A percentile compares a stretch with the other conserved stretches of the same genome.
Evolutionary conservation across 2,888 invertebrate species (phyloP).

Genomic region (Beris morrisii): DNA sequence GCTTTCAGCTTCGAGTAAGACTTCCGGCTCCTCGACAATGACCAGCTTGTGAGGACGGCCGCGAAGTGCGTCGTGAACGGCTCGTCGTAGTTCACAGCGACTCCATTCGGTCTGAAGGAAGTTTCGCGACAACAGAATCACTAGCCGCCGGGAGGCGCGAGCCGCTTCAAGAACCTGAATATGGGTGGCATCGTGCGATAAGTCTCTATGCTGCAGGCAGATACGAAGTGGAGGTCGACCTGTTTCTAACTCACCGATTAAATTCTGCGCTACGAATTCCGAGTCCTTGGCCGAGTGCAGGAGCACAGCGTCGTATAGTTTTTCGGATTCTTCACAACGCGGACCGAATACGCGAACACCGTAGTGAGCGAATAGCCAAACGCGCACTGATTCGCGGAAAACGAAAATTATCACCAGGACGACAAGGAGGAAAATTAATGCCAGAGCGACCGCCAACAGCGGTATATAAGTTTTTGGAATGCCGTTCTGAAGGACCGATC

Average conservation of each 20-base stretch:
- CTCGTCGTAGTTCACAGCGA: conserved; percentile 84
- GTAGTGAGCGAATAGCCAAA: conserved; percentile 86
- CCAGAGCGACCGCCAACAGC: conserved; percentile 77
- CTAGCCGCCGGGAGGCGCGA: conserved; percentile 82
- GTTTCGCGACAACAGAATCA: conserved; percentile 84
- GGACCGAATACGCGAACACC: conserved; percentile 79
- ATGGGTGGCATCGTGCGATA: conserved; percentile 68
- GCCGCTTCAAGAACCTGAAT: conserved; percentile 76
- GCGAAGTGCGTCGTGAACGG: conserved; percentile 85
- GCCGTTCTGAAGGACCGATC: conserved; percentile 75
- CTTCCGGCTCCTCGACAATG: conserved; percentile 83
- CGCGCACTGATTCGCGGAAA: conserved; percentile 80
- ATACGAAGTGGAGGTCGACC: conserved; percentile 74
- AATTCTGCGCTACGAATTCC: conserved; percentile 80
- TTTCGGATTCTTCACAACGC: conserved; percentile 79
- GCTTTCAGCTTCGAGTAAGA: conserved; percentile 79
- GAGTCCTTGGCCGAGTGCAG: conserved; percentile 92
- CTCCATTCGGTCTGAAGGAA: conserved; percentile 95
- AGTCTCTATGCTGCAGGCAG: conserved; percentile 86
- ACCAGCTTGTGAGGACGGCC: conserved; percentile 85
- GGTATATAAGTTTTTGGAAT: conserved; percentile 80
- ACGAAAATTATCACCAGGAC: conserved; percentile 77
- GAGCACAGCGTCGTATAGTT: conserved; percentile 88
- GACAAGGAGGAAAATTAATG: conserved; percentile 74
- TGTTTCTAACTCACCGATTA: conserved; percentile 84